Evolutionary conservation across 2,888 invertebrate species (phyloP), one percentile per base, ranked within the genome.

Genomic region (Lycia hirtaria): DNA sequence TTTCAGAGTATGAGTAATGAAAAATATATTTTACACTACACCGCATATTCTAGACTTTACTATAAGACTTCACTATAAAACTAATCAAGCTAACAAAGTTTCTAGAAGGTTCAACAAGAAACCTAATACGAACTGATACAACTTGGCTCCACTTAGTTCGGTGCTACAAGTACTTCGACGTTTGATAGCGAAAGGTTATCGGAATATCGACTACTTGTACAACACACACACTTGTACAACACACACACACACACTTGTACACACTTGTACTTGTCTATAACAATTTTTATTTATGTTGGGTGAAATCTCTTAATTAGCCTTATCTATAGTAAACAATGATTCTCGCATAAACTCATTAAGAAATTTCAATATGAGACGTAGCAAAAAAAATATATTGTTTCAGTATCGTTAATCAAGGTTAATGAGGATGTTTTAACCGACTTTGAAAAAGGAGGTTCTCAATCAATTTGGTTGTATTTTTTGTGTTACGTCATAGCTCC

Each of bases 71-170:
- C n/a, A n/a, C n/a, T n/a, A n/a, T 44, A 15, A 35, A 44, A 44
- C 20, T n/a, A n/a, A n/a, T n/a, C 44, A 30, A 44, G 24, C 14
- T 9, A 12, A 26, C 2, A 53, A 45, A 45, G 15, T 53, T 45
- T 22, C 9, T n/a, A 32, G 32, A 45, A 45, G 14, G 14, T 45
- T 45, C 15, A 22, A 24, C 10, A 53, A 45, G 54, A 50, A 54
- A 62, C 37, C 49, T 43, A 45, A 63, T 63, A 30, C 40, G 26
- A 52, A 43, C 20, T 56, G 48, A 58, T 64, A 48, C 40, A 64
- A 60, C 52, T 64, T 53, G n/a, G 37, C 14, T 26, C 32, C 10
- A 40, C 33, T 24, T 26, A 52, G 32, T 35, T 57, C 35, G 14
- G 33, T 12, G 54, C 53, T 30, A 56, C 38, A 62, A 53, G 44